These are phyloP conservation scores for Ormyrus thymus DNA, from an alignment of 2,888 invertebrate species.

Conservation along the genomic window DNA sequence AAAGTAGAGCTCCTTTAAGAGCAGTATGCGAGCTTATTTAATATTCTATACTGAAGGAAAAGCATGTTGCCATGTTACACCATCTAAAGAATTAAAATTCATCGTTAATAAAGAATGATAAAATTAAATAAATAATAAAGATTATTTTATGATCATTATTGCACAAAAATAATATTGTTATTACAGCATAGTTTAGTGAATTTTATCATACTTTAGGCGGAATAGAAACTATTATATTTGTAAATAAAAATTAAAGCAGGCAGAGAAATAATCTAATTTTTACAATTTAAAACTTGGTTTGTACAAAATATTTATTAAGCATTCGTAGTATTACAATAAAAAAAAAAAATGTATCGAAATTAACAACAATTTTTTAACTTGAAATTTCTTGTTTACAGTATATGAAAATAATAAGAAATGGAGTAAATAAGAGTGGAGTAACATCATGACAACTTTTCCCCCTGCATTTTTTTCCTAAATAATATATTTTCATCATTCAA, in stretches of 20 bases:
- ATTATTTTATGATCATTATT: no score
- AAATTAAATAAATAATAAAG: no score
- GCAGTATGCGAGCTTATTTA: constrained; percentile 12
- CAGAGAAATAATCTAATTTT: constrained; percentile 25
- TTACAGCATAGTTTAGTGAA: background rate
- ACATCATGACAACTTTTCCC: constrained; percentile 38
- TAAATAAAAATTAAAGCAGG: constrained; percentile 6
- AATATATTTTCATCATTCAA: constrained; percentile 45
- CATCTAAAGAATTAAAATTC: no score
- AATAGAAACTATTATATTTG: background rate
- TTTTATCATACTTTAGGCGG: background rate
- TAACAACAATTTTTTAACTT: constrained; percentile 26
- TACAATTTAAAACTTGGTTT: constrained; percentile 13
- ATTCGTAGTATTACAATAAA: constrained; percentile 50
- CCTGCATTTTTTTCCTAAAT: constrained; percentile 27
- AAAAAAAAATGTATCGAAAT: constrained; percentile 52
- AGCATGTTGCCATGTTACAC: constrained; percentile 6
- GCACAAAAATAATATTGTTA: no score
- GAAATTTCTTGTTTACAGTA: constrained; percentile 24
- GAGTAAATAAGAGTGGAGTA: background rate
- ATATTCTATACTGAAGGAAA: constrained; percentile 24
- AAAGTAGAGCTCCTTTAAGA: constrained; percentile 1
- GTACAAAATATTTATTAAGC: constrained; percentile 56
- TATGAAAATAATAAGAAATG: background rate
- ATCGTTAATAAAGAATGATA: no score